Evolutionary conservation across 2,113 vertebrate genomes (phyloP).

Genomic region (Phyllostomus discolor): DNA sequence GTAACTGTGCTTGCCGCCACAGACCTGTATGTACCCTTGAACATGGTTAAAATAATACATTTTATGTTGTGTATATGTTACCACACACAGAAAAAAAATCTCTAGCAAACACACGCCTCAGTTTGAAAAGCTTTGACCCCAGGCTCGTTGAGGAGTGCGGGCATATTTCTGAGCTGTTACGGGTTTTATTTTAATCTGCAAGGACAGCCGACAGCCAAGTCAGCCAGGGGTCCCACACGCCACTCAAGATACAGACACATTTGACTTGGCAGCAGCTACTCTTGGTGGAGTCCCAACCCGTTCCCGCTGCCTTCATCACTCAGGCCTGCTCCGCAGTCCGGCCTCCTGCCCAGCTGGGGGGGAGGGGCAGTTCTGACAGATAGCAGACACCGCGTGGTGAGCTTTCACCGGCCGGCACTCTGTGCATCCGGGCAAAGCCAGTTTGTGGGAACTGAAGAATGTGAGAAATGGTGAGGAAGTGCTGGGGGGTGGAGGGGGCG

Average conservation of each 20-base stretch:
- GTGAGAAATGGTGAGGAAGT: rapidly evolving
- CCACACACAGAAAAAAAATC: background rate
- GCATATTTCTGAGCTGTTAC: background rate
- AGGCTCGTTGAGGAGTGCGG: background rate
- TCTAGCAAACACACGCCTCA: background rate
- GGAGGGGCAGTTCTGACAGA: background rate
- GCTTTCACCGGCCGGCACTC: background rate
- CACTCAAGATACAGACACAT: background rate
- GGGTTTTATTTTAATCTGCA: background rate
- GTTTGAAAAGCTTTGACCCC: background rate
- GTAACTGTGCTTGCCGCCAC: background rate
- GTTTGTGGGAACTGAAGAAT: background rate
- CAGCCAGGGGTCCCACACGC: background rate
- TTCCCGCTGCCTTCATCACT: background rate
- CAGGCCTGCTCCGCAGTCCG: background rate
- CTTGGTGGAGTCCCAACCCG: background rate
- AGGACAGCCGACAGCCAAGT: background rate
- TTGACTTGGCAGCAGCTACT: background rate
- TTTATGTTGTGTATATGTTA: background rate
- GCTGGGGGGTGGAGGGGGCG: rapidly evolving
- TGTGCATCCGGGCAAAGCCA: rapidly evolving
- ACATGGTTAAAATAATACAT: background rate
- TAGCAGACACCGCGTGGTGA: rapidly evolving
- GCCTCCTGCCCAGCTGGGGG: background rate
- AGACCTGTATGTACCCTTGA: background rate